Base-by-base conservation (phyloP, 2,797 vertebrate genomes). In the Microctenopoma steveboyesi region DNA sequence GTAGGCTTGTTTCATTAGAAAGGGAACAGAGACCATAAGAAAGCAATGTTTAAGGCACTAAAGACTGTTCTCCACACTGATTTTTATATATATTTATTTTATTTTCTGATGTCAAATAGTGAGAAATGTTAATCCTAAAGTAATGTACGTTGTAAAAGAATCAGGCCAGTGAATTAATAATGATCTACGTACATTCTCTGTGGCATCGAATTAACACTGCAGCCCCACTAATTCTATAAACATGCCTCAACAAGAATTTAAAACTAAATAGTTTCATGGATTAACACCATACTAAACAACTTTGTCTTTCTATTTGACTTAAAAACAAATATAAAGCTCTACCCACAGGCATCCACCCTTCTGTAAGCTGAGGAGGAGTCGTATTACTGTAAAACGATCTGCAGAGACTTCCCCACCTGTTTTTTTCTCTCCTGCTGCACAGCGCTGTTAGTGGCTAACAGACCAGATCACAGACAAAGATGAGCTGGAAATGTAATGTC, bases 351-450 rank as follows among this genome's bases (percentile, higher is more conserved):
- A 14, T 78, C 5, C 3, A 59, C 49, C 74, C 40, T 51, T 16
- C 15, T 3, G 5, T 14, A 9, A 60, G 51, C 52, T 14, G 14
- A n/a, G 59, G 42, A 12, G 28, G 84, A 59, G 40, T 92, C 87
- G 40, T 13, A 22, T 91, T 86, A 62, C 89, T 71, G 86, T 75
- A 87, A 88, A 13, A 49, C 8, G 83, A 91, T 68, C 58, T 7
- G 18, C 1, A 15, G 64, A 50, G 50, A 35, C 59, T 40, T 6
- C 37, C 33, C 22, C 43, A 39, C 43, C 52, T 56, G 46, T 30
- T 52, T 42, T 25, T 48, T 63, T 54, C 61, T n/a, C 45, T 54
- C 52, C 51, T 43, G 59, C 69, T 62, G 62, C 58, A 43, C 28
- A 51, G 22, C 49, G 52, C 67, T 50, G 46, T 69, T 59, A 74